Evolutionary conservation across 2,113 vertebrate species (phyloP).

Genomic region (Theristicus caerulescens): DNA sequence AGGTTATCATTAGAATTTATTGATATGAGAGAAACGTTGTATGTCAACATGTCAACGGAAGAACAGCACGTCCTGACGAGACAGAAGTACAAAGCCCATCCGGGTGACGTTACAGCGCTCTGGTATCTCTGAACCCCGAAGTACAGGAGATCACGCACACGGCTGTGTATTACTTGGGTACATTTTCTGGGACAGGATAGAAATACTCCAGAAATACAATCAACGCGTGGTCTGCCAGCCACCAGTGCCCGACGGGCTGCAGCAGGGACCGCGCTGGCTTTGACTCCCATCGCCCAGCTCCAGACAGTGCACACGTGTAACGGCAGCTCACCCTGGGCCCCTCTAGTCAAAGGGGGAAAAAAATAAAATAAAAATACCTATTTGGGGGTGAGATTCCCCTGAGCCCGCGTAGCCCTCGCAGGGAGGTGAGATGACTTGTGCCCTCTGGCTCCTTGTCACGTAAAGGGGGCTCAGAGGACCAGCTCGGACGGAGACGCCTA

Average conservation of each 20-base stretch:
- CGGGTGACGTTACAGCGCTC: background rate
- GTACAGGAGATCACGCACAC: background rate
- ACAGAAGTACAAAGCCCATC: background rate
- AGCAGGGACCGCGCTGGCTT: background rate
- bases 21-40: constrained; percentile 52
- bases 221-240: background rate
- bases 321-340: background rate
- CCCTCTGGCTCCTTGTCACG: rapidly evolving
- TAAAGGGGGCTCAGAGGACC: background rate
- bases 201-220: background rate
- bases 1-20: constrained; percentile 65
- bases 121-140: background rate
- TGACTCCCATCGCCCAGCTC: background rate
- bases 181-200: background rate
- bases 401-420: background rate
- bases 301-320: rapidly evolving
- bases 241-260: background rate
- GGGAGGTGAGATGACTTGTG: background rate
- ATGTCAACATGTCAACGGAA: constrained; percentile 30
- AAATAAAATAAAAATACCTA: background rate
- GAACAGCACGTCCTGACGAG: background rate
- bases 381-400: background rate
- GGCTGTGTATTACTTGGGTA: background rate
- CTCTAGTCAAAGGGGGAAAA: background rate
- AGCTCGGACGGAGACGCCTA: background rate